These are phyloP conservation scores for Pimephales promelas DNA, from an alignment of 2,113 vertebrate genomes.

Conservation along the genomic window DNA sequence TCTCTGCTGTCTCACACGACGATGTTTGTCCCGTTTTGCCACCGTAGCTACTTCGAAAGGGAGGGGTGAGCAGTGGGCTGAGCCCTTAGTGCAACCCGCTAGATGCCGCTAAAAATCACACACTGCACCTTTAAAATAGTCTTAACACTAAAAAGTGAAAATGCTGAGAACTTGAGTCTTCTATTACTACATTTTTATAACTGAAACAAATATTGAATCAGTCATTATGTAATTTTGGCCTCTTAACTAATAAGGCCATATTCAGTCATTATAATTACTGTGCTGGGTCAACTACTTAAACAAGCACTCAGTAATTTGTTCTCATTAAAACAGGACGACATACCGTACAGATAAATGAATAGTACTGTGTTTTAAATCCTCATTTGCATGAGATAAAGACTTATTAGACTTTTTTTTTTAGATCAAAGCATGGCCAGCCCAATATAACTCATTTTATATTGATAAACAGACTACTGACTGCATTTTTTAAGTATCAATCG, in stretches of 20 bases:
- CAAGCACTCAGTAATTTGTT: constrained; percentile 10
- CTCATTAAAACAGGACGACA: neutral
- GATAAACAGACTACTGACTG: no score
- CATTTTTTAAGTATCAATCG: no score
- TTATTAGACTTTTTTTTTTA: neutral
- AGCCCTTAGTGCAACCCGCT: no score
- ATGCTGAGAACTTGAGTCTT: neutral
- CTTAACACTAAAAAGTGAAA: neutral
- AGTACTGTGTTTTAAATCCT: neutral
- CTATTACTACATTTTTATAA: neutral
- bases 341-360: neutral
- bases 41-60: no score
- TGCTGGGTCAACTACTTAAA: constrained; percentile 9
- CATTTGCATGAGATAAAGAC: neutral
- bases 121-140: no score
- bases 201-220: neutral
- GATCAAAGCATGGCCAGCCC: no score
- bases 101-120: no score
- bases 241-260: neutral
- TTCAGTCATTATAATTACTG: constrained; percentile 27
- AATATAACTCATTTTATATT: no score
- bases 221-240: no score
- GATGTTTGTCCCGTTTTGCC: no score
- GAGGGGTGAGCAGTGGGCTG: no score
- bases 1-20: no score